Evolutionary conservation across 1,140 invertebrate genomes (phyloP), one percentile per base, ranked within the genome.

Genomic region (Diorhabda elongata): DNA sequence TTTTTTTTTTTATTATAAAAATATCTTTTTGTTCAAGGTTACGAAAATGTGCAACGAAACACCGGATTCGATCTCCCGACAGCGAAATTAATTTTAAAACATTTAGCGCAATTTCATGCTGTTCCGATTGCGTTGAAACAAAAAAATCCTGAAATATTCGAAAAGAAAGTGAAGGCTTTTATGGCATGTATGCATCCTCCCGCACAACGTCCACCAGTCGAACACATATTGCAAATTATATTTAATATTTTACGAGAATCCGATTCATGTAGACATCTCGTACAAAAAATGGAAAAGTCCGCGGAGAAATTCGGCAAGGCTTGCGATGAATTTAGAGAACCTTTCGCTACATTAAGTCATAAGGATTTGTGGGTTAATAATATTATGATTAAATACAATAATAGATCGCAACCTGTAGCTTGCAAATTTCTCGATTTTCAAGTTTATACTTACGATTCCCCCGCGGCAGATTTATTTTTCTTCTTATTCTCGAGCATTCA

Each of bases 291-390:
- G 4, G 41, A 76, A 47, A 11, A 45, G 42, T 8, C 69, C 5
- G 64, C 64, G n/a, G 57, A 59, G 26, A 58, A 74, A 58, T 44
- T 67, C 75, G 41, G 75, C 73, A 63, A 62, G 3, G 56, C 70
- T 0, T n/a, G 11, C 69, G 3, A 52, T 61, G 0, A 77, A 78
- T 0, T 71, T 73, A 66, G 70, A 0, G 81, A 84, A 65, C 80
- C 81, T 0, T 88, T 83, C 76, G 82, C 81, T 0, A 85, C 83
- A 0, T 82, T 85, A n/a, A 75, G 82, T 2, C 88, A 89, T 66
- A 79, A 82, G 2, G 88, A 90, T 76, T 82, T 88, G 52, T 89
- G 88, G 88, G 78, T 83, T 3, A 89, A 88, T 73, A 90, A 90
- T 70, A 80, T 88, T 2, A 81, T 90, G 77, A 45, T 74, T 0